Evolutionary conservation across 2,888 invertebrate genomes (phyloP).

Genomic region (Rotaria socialis): DNA sequence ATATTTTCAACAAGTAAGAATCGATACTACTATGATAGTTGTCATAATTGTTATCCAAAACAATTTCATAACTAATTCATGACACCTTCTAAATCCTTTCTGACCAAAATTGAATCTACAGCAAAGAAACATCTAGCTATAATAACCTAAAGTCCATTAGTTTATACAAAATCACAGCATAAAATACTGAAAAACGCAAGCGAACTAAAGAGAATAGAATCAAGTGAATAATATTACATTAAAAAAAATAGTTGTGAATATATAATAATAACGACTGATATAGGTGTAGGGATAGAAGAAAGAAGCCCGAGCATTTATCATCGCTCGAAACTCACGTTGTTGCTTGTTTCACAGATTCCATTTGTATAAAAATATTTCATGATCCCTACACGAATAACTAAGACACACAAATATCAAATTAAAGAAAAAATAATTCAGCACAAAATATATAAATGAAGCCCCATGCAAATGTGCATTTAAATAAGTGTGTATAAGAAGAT

Average conservation of each 20-base stretch:
- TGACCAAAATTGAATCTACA: too few relatives aligned
- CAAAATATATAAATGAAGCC: neutral
- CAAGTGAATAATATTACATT: neutral
- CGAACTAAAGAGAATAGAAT: neutral
- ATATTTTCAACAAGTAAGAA: neutral
- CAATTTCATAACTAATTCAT: neutral
- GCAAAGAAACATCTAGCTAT: too few relatives aligned
- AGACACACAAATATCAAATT: conserved; percentile 22
- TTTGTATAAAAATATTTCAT: neutral
- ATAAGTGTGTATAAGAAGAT: neutral
- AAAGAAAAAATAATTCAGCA: neutral
- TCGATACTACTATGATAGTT: too few relatives aligned
- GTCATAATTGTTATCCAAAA: too few relatives aligned
- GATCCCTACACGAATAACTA: conserved; percentile 17
- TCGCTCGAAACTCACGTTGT: conserved; percentile 8
- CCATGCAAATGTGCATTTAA: neutral
- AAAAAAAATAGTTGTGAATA: neutral
- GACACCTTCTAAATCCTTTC: neutral
- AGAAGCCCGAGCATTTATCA: neutral
- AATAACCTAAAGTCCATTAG: too few relatives aligned
- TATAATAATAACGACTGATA: neutral
- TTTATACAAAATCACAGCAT: neutral
- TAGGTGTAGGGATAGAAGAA: neutral
- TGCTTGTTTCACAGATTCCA: neutral
- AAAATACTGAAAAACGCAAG: neutral